A percentile compares a stretch with the other conserved stretches of the same genome.
These are phyloP conservation scores for Aphelenchoides fujianensis DNA, from an alignment of 1,140 invertebrate genomes.

Conservation along the genomic window DNA sequence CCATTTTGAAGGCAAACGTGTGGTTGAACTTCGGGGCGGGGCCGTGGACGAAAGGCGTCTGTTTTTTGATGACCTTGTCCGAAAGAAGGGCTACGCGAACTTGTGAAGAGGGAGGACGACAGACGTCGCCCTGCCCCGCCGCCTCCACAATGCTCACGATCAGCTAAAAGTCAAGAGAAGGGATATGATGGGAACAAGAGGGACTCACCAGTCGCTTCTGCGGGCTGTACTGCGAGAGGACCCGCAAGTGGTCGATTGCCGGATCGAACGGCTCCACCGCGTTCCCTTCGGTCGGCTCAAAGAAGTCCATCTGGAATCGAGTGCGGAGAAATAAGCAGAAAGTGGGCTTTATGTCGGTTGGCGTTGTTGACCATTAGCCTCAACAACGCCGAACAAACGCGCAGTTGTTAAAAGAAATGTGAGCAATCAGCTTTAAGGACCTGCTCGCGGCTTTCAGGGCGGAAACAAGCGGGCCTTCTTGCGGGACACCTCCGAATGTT, in stretches of 20 bases:
- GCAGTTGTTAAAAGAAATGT: too few relatives aligned
- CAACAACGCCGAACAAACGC: too few relatives aligned
- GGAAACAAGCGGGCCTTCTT: too few relatives aligned
- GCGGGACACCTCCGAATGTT: too few relatives aligned
- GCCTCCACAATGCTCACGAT: neutral
- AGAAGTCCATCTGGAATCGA: conserved; percentile 19
- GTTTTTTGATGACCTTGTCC: conserved; percentile 17
- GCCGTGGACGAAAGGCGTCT: neutral
- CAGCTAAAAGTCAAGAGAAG: neutral
- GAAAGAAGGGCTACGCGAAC: conserved; percentile 16
- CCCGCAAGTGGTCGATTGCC: conserved; percentile 8
- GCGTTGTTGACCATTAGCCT: too few relatives aligned
- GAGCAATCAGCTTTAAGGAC: too few relatives aligned
- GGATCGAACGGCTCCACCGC: conserved; percentile 13
- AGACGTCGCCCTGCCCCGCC: neutral
- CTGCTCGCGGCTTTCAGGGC: too few relatives aligned
- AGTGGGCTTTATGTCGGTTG: too few relatives aligned
- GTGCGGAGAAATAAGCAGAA: too few relatives aligned
- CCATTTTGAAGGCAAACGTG: conserved; percentile 23
- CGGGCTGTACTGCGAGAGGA: conserved; percentile 16
- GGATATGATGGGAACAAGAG: neutral
- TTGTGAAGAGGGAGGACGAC: neutral
- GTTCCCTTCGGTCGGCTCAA: neutral
- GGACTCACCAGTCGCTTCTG: conserved; percentile 15
- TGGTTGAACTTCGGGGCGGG: conserved; percentile 9